These are phyloP conservation scores for Halichoerus grypus DNA, from an alignment of 2,113 vertebrate genomes.

Conservation along the genomic window DNA sequence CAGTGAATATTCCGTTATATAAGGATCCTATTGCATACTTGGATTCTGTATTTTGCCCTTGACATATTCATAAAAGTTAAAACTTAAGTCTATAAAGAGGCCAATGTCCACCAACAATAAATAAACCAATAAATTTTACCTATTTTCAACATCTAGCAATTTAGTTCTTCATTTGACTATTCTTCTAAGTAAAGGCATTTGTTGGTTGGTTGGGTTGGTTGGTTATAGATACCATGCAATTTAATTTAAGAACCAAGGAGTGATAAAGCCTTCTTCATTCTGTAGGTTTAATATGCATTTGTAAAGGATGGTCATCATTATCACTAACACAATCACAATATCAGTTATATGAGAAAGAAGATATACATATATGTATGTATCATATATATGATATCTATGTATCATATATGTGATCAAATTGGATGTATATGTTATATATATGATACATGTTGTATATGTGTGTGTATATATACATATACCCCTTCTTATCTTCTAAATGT, in stretches of 20 bases:
- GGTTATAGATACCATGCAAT: background rate
- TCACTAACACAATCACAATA: background rate
- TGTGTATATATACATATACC: background rate
- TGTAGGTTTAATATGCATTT: background rate
- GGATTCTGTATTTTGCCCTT: constrained; percentile 46
- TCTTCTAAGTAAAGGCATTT: background rate
- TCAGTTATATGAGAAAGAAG: background rate
- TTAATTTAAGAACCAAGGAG: background rate
- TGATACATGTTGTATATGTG: background rate
- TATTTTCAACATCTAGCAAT: background rate
- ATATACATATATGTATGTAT: background rate
- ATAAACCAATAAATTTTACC: background rate
- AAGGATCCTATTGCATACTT: background rate
- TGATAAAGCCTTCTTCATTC: background rate
- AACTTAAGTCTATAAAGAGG: constrained; percentile 43
- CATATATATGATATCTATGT: too few relatives aligned
- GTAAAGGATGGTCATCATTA: background rate
- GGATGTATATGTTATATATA: background rate
- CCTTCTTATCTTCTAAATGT: background rate
- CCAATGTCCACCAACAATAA: constrained; percentile 40
- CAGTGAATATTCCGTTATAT: background rate
- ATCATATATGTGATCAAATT: background rate
- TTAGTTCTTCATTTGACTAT: background rate
- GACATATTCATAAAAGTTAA: constrained; percentile 44
- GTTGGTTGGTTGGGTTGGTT: background rate